A percentile compares a stretch with the other conserved stretches of the same genome.
Evolutionary conservation across 2,888 invertebrate genomes (phyloP).

Genomic region (Podabrus alpinus): DNA sequence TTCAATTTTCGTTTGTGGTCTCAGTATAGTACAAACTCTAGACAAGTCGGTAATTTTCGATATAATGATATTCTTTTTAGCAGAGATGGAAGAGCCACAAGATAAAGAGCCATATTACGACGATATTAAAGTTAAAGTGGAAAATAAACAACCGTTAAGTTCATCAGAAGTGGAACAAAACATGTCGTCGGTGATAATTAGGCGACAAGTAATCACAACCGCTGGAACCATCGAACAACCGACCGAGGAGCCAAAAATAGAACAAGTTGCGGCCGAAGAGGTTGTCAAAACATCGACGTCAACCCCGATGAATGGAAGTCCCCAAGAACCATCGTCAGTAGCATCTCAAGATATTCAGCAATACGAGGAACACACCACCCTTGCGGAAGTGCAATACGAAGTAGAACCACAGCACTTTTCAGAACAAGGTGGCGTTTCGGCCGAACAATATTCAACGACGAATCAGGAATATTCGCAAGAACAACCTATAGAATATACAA

Average conservation of each 20-base stretch:
- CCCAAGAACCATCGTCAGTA: constrained; percentile 17
- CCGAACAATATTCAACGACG: constrained; percentile 27
- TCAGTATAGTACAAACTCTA: constrained; percentile 12
- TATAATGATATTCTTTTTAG: not conserved
- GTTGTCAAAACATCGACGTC: constrained; percentile 40
- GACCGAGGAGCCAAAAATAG: constrained; percentile 35
- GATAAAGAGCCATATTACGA: constrained; percentile 5
- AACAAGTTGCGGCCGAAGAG: constrained; percentile 51
- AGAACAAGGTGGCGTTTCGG: constrained; percentile 14
- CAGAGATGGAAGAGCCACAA: constrained; percentile 27
- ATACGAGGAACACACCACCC: constrained; percentile 20
- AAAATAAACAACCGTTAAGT: constrained; percentile 56
- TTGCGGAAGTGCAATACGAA: constrained; percentile 33
- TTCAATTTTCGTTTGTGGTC: constrained; percentile 27
- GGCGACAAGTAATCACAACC: constrained; percentile 49
- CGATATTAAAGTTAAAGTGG: constrained; percentile 46
- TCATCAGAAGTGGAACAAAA: constrained; percentile 10
- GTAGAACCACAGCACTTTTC: constrained; percentile 19
- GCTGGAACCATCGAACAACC: constrained; percentile 52
- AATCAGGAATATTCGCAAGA: constrained; percentile 53
- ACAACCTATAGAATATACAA: constrained; percentile 54
- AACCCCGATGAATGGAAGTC: constrained; percentile 27
- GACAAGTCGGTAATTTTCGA: not conserved
- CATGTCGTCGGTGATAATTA: constrained; percentile 27
- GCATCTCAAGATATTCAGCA: constrained; percentile 11